Evolutionary conservation across 2,113 vertebrate genomes (phyloP).

Genomic region (Lichenostomus cassidix): DNA sequence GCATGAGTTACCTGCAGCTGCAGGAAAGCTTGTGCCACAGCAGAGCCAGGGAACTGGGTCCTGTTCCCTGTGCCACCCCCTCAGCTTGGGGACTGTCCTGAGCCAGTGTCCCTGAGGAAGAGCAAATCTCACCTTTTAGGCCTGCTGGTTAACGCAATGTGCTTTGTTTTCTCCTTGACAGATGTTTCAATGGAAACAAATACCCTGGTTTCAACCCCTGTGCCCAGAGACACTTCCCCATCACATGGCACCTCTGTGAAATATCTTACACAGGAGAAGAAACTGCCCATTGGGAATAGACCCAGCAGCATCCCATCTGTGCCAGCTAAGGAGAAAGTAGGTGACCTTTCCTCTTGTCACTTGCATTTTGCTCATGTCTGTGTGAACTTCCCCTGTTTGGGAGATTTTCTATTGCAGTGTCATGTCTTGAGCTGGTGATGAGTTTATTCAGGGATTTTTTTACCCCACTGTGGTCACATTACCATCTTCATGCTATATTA

Average conservation of each 20-base stretch:
- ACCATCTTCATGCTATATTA: rapidly evolving
- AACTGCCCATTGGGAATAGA: rapidly evolving
- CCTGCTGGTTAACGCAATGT: rapidly evolving
- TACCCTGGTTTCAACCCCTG: rapidly evolving
- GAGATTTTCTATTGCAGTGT: background rate
- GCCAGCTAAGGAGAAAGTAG: background rate
- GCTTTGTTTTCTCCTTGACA: background rate
- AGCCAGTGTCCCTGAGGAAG: background rate
- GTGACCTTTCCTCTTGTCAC: background rate
- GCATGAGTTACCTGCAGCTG: background rate
- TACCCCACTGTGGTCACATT: rapidly evolving
- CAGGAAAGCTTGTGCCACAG: rapidly evolving
- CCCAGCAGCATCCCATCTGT: background rate
- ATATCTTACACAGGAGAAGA: background rate
- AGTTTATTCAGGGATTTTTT: background rate
- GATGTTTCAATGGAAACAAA: background rate
- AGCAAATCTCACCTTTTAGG: background rate
- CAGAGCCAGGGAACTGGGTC: background rate
- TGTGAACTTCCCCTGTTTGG: rapidly evolving
- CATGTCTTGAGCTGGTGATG: background rate
- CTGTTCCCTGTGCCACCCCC: background rate
- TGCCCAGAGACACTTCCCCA: background rate
- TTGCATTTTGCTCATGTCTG: background rate
- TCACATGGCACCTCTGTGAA: background rate
- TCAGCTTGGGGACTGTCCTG: background rate